These are phyloP conservation scores for Athetis lepigone DNA, from an alignment of 2,888 invertebrate species.

Conservation along the genomic window DNA sequence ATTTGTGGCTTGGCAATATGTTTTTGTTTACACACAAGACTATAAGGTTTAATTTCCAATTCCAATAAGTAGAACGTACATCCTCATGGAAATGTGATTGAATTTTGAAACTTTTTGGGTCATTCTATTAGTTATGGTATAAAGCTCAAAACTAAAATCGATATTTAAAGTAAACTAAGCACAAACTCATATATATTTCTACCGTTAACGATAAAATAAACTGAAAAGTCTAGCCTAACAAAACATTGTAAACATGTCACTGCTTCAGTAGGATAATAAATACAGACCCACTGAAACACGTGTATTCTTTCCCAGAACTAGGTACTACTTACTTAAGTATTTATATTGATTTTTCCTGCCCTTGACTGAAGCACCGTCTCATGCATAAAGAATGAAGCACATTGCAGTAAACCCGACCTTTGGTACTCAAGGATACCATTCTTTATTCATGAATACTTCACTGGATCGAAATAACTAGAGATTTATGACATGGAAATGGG, in stretches of 20 bases:
- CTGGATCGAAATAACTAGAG: conserved; percentile 17
- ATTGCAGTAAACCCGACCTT: conserved; percentile 54
- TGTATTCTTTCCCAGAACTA: conserved; percentile 40
- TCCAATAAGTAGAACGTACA: neutral
- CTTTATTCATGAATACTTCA: conserved; percentile 43
- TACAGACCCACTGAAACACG: conserved; percentile 24
- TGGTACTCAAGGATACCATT: conserved; percentile 36
- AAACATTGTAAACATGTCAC: neutral
- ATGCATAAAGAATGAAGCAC: conserved; percentile 53
- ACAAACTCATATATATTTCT: neutral
- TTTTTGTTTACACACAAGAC: conserved; percentile 20
- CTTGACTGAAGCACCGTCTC: conserved; percentile 44
- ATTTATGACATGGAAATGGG: conserved; percentile 18
- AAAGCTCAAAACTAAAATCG: neutral
- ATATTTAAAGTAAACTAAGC: neutral
- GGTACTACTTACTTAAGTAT: conserved; percentile 6
- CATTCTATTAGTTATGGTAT: neutral
- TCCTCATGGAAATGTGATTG: neutral
- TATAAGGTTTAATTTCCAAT: conserved; percentile 14
- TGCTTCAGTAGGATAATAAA: neutral
- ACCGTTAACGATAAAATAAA: too few relatives aligned
- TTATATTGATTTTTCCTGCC: conserved; percentile 45
- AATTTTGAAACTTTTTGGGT: neutral
- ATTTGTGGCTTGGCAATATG: conserved; percentile 7
- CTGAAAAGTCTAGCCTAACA: too few relatives aligned